Conservation (phyloP, 1,140 invertebrate species). For the Drosophila watanabei region DNA sequence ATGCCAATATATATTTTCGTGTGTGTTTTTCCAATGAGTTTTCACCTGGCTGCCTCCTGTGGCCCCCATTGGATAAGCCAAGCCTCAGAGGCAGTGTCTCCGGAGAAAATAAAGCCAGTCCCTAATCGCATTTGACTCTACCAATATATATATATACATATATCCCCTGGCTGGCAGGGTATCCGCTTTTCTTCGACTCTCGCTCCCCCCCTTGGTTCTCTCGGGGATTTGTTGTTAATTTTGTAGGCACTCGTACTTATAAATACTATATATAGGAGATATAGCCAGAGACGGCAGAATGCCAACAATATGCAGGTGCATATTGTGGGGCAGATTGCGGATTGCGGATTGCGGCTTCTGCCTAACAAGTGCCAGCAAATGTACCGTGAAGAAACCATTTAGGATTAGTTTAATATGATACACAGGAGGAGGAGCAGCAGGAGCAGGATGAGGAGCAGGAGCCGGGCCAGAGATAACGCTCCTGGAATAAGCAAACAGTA, state of each 20-base stretch:
- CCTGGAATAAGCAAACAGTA: constrained; percentile 84
- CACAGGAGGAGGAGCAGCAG: constrained; percentile 18
- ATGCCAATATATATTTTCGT: constrained; percentile 7
- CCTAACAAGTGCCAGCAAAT: constrained; percentile 77
- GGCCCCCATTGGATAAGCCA: constrained; percentile 22
- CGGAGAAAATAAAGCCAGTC: constrained; percentile 32
- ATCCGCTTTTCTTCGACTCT: constrained; percentile 18
- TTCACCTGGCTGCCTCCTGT: constrained; percentile 18
- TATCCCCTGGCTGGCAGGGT: constrained; percentile 14
- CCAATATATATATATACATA: constrained; percentile 20
- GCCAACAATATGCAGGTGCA: constrained; percentile 52
- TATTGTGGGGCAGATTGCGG: constrained; percentile 46
- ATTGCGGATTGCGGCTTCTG: constrained; percentile 29
- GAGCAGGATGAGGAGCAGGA: neutral
- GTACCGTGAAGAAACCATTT: constrained; percentile 85
- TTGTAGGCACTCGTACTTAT: constrained; percentile 23
- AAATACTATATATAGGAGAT: constrained; percentile 51
- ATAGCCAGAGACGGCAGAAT: constrained; percentile 40
- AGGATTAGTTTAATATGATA: constrained; percentile 85
- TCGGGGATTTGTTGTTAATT: constrained; percentile 31
- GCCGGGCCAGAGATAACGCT: constrained; percentile 61
- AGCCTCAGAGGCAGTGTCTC: constrained; percentile 12
- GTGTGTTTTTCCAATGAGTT: constrained; percentile 1
- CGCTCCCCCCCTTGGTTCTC: neutral
- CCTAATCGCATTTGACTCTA: constrained; percentile 63